phyloP scores from a whole-genome alignment of 1,140 invertebrate genomes.

The Papilio glaucus region DNA sequence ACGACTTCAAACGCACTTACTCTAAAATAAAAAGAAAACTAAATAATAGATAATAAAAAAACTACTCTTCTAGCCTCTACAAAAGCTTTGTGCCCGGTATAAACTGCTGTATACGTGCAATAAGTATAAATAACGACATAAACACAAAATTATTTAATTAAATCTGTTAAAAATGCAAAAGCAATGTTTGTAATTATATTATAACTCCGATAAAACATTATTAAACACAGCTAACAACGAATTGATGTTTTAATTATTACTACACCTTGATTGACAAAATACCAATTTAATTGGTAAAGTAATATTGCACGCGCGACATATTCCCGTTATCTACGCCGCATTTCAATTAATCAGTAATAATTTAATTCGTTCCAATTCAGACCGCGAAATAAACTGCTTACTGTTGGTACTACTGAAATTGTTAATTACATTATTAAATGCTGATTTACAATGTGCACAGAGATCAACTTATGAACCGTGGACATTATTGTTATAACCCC shows the following conservation, averaged over 20 bases:
- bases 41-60: no score
- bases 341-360: constrained; percentile 6
- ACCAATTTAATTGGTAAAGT: not conserved
- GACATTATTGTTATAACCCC: no score
- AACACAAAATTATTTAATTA: no score
- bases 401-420: not conserved
- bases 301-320: not conserved
- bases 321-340: not conserved
- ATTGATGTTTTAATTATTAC: constrained; percentile 1
- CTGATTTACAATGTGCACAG: constrained; percentile 4
- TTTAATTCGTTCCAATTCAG: no score
- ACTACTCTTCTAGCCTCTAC: no score
- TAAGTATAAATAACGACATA: no score
- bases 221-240: not conserved
- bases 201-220: not conserved
- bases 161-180: no score
- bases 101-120: no score
- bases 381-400: no score
- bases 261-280: constrained; percentile 5
- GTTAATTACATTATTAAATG: constrained; percentile 11
- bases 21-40: no score
- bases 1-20: no score
- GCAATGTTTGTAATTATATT: not conserved
- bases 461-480: not conserved
- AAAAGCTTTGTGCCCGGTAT: no score